Evolutionary conservation across 2,113 vertebrate species (phyloP), one percentile per base, ranked within the genome.

Genomic region (Erythrolamprus reginae): DNA sequence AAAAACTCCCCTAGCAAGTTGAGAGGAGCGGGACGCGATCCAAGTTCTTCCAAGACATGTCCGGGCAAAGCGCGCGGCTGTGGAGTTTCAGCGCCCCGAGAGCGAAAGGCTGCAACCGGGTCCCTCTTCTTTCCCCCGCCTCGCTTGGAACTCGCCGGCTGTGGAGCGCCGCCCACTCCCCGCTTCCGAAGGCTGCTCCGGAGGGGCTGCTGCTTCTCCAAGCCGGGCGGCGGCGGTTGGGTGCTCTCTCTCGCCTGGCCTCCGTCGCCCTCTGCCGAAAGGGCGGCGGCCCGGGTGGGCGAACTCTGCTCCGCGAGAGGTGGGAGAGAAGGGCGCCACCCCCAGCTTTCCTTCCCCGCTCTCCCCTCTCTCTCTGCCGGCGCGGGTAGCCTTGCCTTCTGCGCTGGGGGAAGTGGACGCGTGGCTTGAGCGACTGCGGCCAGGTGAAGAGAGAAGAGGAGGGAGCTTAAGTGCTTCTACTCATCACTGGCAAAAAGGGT

Each of bases 41-140:
- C 94, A 96, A 96, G 95, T 96, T 95, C 93, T 86, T 95, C 93
- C 93, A 90, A 96, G 96, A 96, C 97, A 94, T 95, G 97, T 93
- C 97, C 96, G 92, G 96, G 97, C 97, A 95, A 94, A 94, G 82
- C 94, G 89, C 94, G 82, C 92, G 82, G 84, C 92, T 48, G 94
- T 95, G 94, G 92, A 95, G 90, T 94, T 94, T 94, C 95, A 91
- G 93, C 90, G 33, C 42, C 24, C 3, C 28, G 89, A 61, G 90
- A 84, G 82, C 42, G 55, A 48, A 48, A 93, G 95, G 94, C 96
- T 95, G 94, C 85, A 82, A 93, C 12, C 53, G 92, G 92, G 90
- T 77, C 93, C 91, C n/a, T 7, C n/a, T n/a, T n/a, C n/a, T n/a
- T n/a, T n/a, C 10, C 42, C 26, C 83, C 88, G 65, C 88, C 56